Base-by-base conservation (phyloP, 37 sponge, comb jelly and placozoan species). In the Diacarnus erythraeanus region DNA sequence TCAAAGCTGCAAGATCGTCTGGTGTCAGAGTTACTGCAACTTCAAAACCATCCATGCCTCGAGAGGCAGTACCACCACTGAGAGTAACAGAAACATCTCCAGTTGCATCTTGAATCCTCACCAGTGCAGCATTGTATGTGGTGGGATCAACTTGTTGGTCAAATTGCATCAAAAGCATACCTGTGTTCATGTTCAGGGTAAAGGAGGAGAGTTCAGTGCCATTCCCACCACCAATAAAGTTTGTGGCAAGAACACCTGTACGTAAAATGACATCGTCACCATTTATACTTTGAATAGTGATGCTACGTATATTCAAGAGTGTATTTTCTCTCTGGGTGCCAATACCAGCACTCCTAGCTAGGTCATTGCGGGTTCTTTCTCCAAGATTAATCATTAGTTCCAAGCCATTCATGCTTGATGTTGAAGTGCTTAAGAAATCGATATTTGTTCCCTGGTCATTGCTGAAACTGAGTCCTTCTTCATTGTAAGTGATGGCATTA, bases 171-270 rank as follows among this genome's bases (percentile, higher is more conserved):
- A 25, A 41, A n/a, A 94, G 57, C n/a, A 74, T 72, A n/a, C 94
- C 93, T 22, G 85, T 84, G 74, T 90, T 87, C 84, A 96, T 82
- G 72, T 96, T 83, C 2, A 96, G 83, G 30, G 80, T 78, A 60
- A 90, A 90, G 4, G 81, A 83, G 35, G 74, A 35, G 3, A 94
- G 80, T 47, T 80, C 59, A 37, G 88, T 87, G 22, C 88, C 88
- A 79, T 84, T 92, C 54, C 84, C 84, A 78, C 79, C 78, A 25
- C 81, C 82, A 34, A 92, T 81, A 33, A 92, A 80, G 3, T 82
- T 74, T 2, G 81, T n/a, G 18, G 92, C 94, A 47, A 63, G 70
- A 8, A 93, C 72, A 25, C 77, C 86, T 70, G 76, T 82, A 10
- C 94, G 88, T 76, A 83, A 75, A 12, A 69, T 21, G 17, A 96